Percentiles rank a stretch among this genome's conserved stretches.
Conservation (phyloP, 2,113 vertebrate species). For the Ia io region DNA sequence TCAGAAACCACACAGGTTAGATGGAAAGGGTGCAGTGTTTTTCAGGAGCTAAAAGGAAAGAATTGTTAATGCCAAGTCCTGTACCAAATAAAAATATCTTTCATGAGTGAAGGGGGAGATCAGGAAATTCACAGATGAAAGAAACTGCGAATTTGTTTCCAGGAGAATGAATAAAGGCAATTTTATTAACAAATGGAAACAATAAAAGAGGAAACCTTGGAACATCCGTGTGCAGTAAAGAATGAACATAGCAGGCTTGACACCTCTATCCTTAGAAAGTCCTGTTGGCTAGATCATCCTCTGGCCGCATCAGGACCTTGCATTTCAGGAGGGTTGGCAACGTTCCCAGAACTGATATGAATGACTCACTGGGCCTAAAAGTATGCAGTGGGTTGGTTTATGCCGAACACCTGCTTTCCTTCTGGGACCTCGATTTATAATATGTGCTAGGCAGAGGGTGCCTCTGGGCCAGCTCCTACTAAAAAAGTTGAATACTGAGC, state of each 20-base stretch:
- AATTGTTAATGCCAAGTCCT: background rate
- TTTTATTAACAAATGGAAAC: background rate
- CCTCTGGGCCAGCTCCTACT: too few species aligned
- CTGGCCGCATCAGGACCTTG: background rate
- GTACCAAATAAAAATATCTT: background rate
- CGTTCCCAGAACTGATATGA: background rate
- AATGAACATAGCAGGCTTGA: background rate
- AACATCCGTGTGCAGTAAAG: background rate
- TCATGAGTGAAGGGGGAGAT: background rate
- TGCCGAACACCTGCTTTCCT: background rate
- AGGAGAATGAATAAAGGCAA: background rate
- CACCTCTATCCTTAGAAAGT: background rate
- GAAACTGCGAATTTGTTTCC: background rate
- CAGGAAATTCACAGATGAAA: background rate
- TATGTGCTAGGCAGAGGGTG: too few species aligned
- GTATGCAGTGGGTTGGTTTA: background rate
- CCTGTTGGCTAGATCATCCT: background rate
- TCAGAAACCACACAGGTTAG: background rate
- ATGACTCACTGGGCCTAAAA: background rate
- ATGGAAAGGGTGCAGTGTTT: background rate
- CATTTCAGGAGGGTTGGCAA: background rate
- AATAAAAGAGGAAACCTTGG: background rate
- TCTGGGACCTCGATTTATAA: too few species aligned
- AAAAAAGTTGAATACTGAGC: too few species aligned
- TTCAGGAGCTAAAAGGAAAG: background rate